phyloP scores from a whole-genome alignment of 2,113 vertebrate species.

The Boulengeromyrus knoepffleri region DNA sequence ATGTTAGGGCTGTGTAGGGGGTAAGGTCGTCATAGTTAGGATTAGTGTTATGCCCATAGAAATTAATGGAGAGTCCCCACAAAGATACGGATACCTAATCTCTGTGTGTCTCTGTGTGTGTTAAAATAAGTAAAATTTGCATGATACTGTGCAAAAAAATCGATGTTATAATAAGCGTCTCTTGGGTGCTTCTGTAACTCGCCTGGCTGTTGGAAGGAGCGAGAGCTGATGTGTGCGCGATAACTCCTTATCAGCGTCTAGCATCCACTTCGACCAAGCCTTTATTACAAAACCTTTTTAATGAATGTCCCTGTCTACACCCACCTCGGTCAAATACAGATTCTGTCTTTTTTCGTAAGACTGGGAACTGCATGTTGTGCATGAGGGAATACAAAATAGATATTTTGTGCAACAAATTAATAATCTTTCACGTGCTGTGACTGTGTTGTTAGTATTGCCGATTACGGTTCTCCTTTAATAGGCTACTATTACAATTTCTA shows the following conservation, averaged over 20 bases:
- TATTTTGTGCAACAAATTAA: not conserved
- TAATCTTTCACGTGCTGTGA: not conserved
- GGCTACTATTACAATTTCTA: too few relatives aligned
- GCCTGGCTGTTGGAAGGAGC: slow-evolving; percentile 24
- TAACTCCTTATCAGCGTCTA: slow-evolving; percentile 42
- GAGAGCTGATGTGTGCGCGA: slow-evolving; percentile 35
- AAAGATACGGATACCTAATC: not conserved
- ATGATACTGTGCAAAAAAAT: slow-evolving; percentile 22
- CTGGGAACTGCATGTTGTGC: not conserved
- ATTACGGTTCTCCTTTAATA: not conserved
- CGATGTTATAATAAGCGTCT: slow-evolving; percentile 19
- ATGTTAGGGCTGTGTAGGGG: not conserved
- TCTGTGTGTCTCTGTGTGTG: not conserved
- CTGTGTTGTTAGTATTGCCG: not conserved
- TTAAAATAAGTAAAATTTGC: not conserved
- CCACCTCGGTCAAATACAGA: slow-evolving; percentile 18
- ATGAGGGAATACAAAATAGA: not conserved
- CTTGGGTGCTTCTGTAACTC: slow-evolving; percentile 17
- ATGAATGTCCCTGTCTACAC: slow-evolving; percentile 35
- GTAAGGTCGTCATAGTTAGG: not conserved
- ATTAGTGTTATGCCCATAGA: not conserved
- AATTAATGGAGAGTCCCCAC: not conserved
- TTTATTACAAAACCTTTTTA: slow-evolving; percentile 38
- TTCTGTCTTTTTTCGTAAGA: not conserved
- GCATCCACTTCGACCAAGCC: slow-evolving; percentile 30